A percentile compares a stretch with the other conserved stretches of the same genome.
These are phyloP conservation scores for Malurus leucopterus DNA, from an alignment of 2,797 vertebrate genomes.

Conservation along the genomic window DNA sequence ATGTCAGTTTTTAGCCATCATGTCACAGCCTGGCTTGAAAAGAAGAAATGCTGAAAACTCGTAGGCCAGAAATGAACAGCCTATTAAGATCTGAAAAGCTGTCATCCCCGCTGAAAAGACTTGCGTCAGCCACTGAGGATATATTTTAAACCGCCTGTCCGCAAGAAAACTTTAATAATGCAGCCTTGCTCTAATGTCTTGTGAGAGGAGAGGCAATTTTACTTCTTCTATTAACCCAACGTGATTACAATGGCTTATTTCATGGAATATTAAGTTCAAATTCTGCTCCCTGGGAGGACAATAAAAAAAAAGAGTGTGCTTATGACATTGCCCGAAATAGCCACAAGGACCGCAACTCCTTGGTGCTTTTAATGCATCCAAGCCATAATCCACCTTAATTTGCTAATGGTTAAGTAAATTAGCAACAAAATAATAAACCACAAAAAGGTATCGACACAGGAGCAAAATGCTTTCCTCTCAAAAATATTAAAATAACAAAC, in stretches of 20 bases:
- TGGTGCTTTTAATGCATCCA: slow-evolving; percentile 67
- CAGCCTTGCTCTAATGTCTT: slow-evolving; percentile 86
- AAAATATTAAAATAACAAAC: slow-evolving; percentile 47
- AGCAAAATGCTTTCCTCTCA: slow-evolving; percentile 61
- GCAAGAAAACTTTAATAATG: slow-evolving; percentile 82
- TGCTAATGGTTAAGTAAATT: slow-evolving; percentile 74
- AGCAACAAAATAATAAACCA: slow-evolving; percentile 71
- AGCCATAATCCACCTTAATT: slow-evolving; percentile 71
- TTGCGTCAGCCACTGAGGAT: slow-evolving; percentile 82
- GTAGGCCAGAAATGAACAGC: slow-evolving; percentile 79
- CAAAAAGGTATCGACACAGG: slow-evolving; percentile 59
- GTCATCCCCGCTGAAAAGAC: slow-evolving; percentile 82
- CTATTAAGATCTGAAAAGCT: slow-evolving; percentile 89
- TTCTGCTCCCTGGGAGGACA: slow-evolving; percentile 89
- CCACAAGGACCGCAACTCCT: slow-evolving; percentile 72
- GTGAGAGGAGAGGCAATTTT: slow-evolving; percentile 88
- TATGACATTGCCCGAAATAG: slow-evolving; percentile 78
- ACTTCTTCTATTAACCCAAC: slow-evolving; percentile 95
- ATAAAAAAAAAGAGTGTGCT: slow-evolving; percentile 68
- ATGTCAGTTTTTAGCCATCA: slow-evolving; percentile 77
- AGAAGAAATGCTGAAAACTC: slow-evolving; percentile 72
- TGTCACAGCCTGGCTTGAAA: slow-evolving; percentile 71
- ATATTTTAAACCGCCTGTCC: slow-evolving; percentile 86
- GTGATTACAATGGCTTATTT: slow-evolving; percentile 97
- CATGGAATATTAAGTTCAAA: slow-evolving; percentile 99